These are phyloP conservation scores for Gavialis gangeticus DNA, from an alignment of 2,113 vertebrate genomes.

Conservation along the genomic window DNA sequence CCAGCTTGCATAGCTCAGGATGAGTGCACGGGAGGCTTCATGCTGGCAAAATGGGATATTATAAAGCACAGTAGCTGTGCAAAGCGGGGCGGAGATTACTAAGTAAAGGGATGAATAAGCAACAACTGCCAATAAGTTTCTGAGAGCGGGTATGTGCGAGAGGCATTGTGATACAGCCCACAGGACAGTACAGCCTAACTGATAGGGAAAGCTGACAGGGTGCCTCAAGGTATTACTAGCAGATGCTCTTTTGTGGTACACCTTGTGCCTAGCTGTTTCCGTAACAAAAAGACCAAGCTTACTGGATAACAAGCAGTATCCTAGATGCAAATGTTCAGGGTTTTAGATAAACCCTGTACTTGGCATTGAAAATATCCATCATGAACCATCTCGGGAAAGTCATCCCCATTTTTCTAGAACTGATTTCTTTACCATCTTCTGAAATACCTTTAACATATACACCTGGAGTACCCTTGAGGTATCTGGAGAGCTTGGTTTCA, in stretches of 20 bases:
- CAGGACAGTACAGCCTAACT: accelerated
- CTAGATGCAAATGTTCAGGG: accelerated
- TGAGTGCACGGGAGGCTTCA: background rate
- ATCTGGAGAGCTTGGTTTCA: background rate
- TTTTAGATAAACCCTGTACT: background rate
- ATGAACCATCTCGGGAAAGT: background rate
- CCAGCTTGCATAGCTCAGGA: background rate
- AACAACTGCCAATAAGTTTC: background rate
- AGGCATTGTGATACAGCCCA: background rate
- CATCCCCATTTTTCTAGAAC: background rate
- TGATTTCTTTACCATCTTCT: background rate
- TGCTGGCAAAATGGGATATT: background rate
- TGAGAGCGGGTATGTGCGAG: accelerated
- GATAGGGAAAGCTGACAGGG: background rate
- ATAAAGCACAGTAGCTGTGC: background rate
- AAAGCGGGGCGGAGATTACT: background rate
- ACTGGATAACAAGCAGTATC: background rate
- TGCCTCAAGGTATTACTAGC: background rate
- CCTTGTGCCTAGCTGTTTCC: background rate
- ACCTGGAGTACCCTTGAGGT: background rate
- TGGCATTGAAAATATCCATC: background rate
- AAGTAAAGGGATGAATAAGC: background rate
- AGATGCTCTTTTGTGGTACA: background rate
- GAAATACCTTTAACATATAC: background rate
- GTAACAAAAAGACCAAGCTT: background rate